Base-by-base conservation (phyloP, 1,140 invertebrate species). In the Metopolophium dirhodum region DNA sequence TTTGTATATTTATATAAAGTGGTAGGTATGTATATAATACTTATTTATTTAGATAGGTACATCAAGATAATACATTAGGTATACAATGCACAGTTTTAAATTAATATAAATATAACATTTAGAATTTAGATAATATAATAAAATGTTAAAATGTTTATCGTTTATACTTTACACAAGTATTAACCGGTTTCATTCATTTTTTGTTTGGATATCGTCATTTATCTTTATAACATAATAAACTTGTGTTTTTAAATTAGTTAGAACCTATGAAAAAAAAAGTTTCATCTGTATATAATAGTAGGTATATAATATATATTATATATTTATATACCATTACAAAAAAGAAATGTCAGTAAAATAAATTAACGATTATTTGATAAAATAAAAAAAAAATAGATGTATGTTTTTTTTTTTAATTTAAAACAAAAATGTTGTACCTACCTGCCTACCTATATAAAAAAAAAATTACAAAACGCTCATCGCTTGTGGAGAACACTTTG, bases 341-440 rank as follows among this genome's bases (percentile, higher is more conserved):
- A 41, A 18, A 47, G 4, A 87, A 87, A 87, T 47, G 23, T 47
- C 47, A 88, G n/a, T 51, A 49, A 49, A 51, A 37, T 57, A 54
- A 89, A 54, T 54, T 54, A 54, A 54, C 23, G 49, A 22, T 89
- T 89, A 23, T 37, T 87, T 88, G n/a, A 51, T 30, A 54, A 37
- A 37, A 54, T 30, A 89, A 57, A 89, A 85, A 83, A 54, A 89
- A 26, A 89, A 37, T 47, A 57, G 45, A 3, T n/a, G 18, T 18
- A n/a, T 6, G 86, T 49, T 49, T 77, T 77, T 68, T 61, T 35
- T 89, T 51, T 89, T 54, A 54, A 89, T 54, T 89, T 37, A 54
- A 89, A 89, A 54, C 35, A 23, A 89, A 89, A 89, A 89, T 89
- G 35, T 30, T 51, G 61, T 77, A n/a, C 30, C 30, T 77, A n/a